Conservation (phyloP, 1,140 invertebrate genomes). For the Drosophila ambigua region DNA sequence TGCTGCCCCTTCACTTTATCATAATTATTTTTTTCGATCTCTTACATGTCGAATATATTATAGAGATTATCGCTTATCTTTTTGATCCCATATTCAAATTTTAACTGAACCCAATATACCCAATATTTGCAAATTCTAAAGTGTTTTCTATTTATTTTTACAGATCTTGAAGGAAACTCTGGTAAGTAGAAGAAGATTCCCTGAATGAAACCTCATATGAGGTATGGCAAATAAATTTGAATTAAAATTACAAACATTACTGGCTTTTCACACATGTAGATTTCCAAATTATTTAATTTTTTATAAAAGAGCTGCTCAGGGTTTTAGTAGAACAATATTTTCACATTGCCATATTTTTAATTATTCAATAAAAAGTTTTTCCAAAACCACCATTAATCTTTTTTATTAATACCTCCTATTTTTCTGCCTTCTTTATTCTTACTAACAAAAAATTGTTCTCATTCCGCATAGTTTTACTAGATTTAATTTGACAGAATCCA, state of each 20-base stretch:
- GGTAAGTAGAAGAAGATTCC: conserved; percentile 12
- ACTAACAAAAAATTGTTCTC: too few species aligned
- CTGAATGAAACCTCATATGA: not conserved
- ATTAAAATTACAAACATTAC: conserved; percentile 11
- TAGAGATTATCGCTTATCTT: conserved; percentile 3
- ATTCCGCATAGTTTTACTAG: too few species aligned
- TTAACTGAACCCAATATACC: not conserved
- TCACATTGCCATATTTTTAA: too few species aligned
- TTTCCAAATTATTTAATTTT: too few species aligned
- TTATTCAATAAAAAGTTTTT: not conserved
- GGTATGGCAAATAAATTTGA: too few species aligned
- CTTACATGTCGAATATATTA: conserved; percentile 19
- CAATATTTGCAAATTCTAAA: not conserved
- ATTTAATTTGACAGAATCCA: too few species aligned
- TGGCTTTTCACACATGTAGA: conserved; percentile 16
- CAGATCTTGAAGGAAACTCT: conserved; percentile 17
- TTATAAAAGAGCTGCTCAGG: too few species aligned
- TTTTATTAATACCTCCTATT: too few species aligned
- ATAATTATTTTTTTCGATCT: not conserved
- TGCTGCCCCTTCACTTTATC: conserved; percentile 17
- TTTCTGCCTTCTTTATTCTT: too few species aligned
- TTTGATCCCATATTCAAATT: not conserved
- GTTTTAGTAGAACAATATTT: too few species aligned
- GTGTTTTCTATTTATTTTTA: conserved; percentile 1
- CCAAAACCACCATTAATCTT: too few species aligned